Percentiles rank a stretch among this genome's conserved stretches.
Conservation (phyloP, 2,113 vertebrate genomes). For the Ceyx cyanopectus region DNA sequence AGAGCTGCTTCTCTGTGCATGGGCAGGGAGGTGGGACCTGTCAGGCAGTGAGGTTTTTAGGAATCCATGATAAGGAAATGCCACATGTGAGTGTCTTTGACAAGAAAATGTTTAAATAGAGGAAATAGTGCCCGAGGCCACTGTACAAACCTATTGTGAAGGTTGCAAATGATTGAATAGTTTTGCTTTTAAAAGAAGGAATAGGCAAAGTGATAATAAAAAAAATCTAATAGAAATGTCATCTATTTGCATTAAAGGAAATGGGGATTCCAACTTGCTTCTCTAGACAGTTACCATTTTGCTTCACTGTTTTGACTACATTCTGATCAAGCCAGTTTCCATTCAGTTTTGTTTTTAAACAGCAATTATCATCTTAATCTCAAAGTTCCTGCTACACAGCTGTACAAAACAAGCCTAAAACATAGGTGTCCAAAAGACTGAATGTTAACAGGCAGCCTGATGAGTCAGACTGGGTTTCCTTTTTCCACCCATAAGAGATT, state of each 20-base stretch:
- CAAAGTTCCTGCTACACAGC: neutral
- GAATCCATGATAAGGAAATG: neutral
- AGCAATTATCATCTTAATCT: neutral
- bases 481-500: neutral
- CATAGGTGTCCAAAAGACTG: neutral
- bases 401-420: neutral
- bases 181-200: neutral
- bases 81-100: neutral
- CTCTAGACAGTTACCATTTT: neutral
- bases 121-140: neutral
- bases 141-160: neutral
- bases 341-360: neutral
- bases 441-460: neutral
- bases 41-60: neutral
- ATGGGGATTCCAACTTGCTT: neutral
- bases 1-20: neutral
- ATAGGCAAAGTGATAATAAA: neutral
- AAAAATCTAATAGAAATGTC: neutral
- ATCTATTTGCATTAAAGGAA: neutral
- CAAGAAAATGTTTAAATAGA: conserved; percentile 31
- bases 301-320: neutral
- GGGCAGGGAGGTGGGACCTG: neutral
- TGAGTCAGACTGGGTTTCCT: neutral
- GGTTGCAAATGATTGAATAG: neutral
- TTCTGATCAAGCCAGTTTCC: neutral